Conservation (phyloP, 2,797 vertebrate genomes). For the Hylomyscus alleni region DNA sequence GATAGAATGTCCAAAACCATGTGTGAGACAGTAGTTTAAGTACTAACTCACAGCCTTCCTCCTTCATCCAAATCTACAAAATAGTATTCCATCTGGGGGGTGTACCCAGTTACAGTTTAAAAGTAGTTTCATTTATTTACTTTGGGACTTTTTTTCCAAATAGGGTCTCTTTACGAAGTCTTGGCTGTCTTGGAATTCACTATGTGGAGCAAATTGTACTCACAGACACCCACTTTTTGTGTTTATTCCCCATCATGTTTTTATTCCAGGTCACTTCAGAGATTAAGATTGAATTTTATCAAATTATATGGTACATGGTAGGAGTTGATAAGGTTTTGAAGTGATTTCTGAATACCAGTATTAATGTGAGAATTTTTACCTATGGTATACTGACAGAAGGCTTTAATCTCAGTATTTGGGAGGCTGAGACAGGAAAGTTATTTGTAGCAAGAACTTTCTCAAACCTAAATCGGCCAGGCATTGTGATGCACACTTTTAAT, state of each 20-base stretch:
- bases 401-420: neutral
- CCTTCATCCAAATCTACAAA: conserved; percentile 1
- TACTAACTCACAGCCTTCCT: conserved; percentile 45
- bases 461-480: no score
- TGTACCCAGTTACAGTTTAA: neutral
- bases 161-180: neutral
- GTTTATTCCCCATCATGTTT: neutral
- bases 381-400: neutral
- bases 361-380: conserved; percentile 3
- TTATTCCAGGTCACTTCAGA: neutral
- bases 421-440: neutral
- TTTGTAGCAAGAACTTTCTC: neutral
- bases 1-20: conserved; percentile 25
- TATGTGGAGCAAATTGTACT: neutral
- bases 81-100: neutral
- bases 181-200: neutral
- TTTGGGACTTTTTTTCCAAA: neutral
- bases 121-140: neutral
- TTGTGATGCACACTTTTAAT: neutral
- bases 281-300: conserved; percentile 29
- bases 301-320: conserved; percentile 45
- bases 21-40: conserved; percentile 52
- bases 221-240: neutral
- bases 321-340: conserved; percentile 37
- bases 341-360: neutral